A percentile compares a stretch with the other conserved stretches of the same genome.
These are phyloP conservation scores for Sterna hirundo DNA, from an alignment of 2,113 vertebrate genomes.

Conservation along the genomic window DNA sequence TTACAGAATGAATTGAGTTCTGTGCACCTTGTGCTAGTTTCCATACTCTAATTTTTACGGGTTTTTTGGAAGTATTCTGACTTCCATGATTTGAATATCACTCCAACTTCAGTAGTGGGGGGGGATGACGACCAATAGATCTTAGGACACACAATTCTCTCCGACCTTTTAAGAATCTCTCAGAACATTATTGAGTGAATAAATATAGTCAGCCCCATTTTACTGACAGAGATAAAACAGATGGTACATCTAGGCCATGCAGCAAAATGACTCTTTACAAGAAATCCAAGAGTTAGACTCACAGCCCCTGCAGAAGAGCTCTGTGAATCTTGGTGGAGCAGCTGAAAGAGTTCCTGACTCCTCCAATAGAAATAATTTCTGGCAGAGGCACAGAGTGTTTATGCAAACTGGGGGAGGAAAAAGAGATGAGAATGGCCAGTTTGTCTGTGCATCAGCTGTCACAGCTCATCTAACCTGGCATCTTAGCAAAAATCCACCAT, in stretches of 20 bases:
- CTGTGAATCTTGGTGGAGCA: slow-evolving; percentile 27
- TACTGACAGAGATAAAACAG: slow-evolving; percentile 18
- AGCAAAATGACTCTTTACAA: slow-evolving; percentile 28
- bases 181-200: neutral
- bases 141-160: neutral
- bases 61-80: neutral
- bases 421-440: neutral
- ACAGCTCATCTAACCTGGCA: slow-evolving; percentile 25
- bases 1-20: neutral
- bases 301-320: slow-evolving; percentile 25
- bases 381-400: slow-evolving; percentile 22
- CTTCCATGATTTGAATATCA: neutral
- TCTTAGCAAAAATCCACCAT: neutral
- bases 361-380: slow-evolving; percentile 46
- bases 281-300: slow-evolving; percentile 35
- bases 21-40: neutral
- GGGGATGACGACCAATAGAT: neutral
- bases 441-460: slow-evolving; percentile 20
- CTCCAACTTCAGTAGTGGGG: neutral
- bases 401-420: slow-evolving; percentile 3
- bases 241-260: slow-evolving; percentile 46
- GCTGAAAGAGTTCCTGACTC: slow-evolving; percentile 35
- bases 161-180: neutral
- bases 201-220: slow-evolving; percentile 39
- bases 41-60: neutral